A percentile compares a stretch with the other conserved stretches of the same genome.
Conservation (phyloP, 2,113 vertebrate species). For the Irena cyanogastra region DNA sequence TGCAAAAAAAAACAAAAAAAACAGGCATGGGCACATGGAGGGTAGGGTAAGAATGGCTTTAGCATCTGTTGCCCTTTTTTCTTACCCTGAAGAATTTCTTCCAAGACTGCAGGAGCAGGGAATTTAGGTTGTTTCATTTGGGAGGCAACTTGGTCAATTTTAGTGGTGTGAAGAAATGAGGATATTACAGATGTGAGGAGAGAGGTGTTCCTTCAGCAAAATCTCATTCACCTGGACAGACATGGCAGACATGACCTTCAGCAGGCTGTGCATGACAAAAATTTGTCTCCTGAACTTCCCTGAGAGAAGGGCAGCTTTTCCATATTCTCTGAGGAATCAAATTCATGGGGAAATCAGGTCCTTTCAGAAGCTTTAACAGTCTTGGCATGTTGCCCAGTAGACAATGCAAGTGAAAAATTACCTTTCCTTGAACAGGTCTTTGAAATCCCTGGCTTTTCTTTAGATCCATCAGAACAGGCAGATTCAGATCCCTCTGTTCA, state of each 20-base stretch:
- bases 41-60: background rate
- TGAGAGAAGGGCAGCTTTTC: background rate
- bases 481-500: background rate
- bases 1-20: background rate
- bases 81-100: background rate
- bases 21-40: background rate
- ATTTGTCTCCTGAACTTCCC: background rate
- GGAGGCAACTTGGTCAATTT: fast-evolving
- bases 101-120: background rate
- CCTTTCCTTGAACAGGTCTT: background rate
- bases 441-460: background rate
- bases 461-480: background rate
- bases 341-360: background rate
- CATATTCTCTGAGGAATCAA: background rate
- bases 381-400: background rate
- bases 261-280: background rate
- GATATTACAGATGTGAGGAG: background rate
- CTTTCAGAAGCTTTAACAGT: background rate
- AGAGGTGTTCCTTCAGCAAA: background rate
- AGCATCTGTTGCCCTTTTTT: background rate
- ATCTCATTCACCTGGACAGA: background rate
- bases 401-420: background rate
- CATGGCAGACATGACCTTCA: background rate
- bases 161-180: background rate
- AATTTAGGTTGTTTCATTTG: background rate